phyloP scores from a whole-genome alignment of 2,888 invertebrate genomes.

The Eristalis intricaria region DNA sequence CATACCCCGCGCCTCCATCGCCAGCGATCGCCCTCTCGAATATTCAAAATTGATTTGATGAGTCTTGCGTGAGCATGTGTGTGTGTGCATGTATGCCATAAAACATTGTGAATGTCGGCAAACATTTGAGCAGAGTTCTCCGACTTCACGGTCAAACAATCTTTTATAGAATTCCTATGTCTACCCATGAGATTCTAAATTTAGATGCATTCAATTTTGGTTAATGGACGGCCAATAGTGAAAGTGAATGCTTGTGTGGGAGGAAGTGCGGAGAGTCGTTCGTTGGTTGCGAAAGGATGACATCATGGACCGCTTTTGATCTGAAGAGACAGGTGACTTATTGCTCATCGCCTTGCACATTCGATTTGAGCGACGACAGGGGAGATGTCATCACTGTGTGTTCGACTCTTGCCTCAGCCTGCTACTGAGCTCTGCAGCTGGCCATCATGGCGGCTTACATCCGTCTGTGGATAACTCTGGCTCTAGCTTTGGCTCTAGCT shows the following conservation, averaged over 20 bases:
- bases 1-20: not conserved
- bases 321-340: not conserved
- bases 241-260: not conserved
- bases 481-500: no score
- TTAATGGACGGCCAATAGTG: not conserved
- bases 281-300: not conserved
- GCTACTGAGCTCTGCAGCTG: not conserved
- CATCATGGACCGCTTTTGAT: not conserved
- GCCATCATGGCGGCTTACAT: not conserved
- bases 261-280: not conserved
- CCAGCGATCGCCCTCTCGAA: not conserved
- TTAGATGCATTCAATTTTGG: not conserved
- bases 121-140: not conserved
- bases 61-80: not conserved
- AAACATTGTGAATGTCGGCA: not conserved
- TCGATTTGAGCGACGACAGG: not conserved
- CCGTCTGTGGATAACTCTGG: not conserved
- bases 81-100: not conserved
- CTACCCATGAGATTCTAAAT: constrained; percentile 26
- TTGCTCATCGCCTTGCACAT: no score
- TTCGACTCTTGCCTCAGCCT: not conserved
- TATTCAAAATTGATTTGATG: not conserved
- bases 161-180: constrained; percentile 2
- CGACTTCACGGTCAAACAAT: constrained; percentile 23
- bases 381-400: not conserved